Conservation (phyloP, 2,113 vertebrate genomes). For the Sitta europaea region DNA sequence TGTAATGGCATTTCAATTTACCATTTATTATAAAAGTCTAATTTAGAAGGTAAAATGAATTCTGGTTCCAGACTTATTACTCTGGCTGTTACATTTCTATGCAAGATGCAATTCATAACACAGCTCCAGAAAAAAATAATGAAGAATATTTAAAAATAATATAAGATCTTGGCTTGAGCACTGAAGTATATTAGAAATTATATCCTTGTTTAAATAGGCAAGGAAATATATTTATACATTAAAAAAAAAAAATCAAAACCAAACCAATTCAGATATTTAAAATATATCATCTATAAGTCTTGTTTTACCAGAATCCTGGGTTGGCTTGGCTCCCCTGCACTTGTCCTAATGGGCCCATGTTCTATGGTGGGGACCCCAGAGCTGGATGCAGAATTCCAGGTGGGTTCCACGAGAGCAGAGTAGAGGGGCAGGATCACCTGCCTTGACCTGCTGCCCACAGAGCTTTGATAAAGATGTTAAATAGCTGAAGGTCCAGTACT, state of each 20-base stretch:
- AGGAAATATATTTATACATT: not conserved
- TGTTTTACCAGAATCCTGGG: not conserved
- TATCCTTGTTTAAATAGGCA: not conserved
- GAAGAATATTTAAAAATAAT: not conserved
- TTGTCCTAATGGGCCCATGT: not conserved
- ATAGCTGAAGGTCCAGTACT: not conserved
- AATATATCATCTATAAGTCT: not conserved
- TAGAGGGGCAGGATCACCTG: not conserved
- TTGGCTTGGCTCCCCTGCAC: not conserved
- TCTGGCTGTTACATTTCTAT: not conserved
- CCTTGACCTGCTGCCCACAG: not conserved
- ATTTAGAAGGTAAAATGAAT: conserved; percentile 58
- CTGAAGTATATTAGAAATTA: not conserved
- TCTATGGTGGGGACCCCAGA: not conserved
- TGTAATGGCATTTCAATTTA: conserved; percentile 62
- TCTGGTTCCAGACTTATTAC: conserved; percentile 31
- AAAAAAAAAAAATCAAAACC: not conserved
- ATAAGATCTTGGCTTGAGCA: not conserved
- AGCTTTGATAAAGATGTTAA: not conserved
- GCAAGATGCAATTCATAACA: conserved; percentile 10
- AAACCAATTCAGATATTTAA: not conserved
- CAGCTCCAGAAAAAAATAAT: conserved; percentile 22
- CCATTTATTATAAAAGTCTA: conserved; percentile 54
- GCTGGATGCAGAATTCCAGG: not conserved
- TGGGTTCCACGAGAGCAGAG: rapidly evolving